phyloP scores from a whole-genome alignment of 2,888 invertebrate genomes.

The Melikaiella ostensackeni region DNA sequence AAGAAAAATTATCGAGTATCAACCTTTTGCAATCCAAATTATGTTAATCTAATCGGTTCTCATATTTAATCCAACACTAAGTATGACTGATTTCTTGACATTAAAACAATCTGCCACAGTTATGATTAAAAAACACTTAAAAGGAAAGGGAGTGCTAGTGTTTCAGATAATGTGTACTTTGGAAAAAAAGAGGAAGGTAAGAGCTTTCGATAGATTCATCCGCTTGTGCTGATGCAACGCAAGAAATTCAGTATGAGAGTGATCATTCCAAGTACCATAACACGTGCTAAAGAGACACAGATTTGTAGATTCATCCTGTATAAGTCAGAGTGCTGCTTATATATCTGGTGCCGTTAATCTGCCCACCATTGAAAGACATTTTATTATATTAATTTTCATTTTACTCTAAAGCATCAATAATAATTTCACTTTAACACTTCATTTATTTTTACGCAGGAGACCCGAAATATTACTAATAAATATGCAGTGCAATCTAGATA shows the following conservation, averaged over 20 bases:
- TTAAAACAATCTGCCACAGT: not conserved
- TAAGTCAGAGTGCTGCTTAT: not conserved
- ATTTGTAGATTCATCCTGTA: conserved; percentile 19
- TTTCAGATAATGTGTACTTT: not conserved
- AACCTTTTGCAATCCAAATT: too few relatives aligned
- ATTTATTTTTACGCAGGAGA: not conserved
- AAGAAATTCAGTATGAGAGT: conserved; percentile 8
- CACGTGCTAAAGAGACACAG: conserved; percentile 3
- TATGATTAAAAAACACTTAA: conserved; percentile 1
- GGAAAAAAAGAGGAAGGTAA: conserved; percentile 1
- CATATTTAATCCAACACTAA: not conserved
- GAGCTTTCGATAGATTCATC: conserved; percentile 2
- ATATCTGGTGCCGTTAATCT: conserved; percentile 11
- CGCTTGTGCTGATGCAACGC: conserved; percentile 13
- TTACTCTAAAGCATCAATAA: not conserved
- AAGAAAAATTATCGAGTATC: too few relatives aligned
- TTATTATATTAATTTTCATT: not conserved
- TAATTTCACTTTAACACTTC: not conserved
- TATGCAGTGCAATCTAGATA: too few relatives aligned
- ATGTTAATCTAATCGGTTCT: too few relatives aligned
- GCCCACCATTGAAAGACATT: not conserved
- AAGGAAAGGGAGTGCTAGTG: conserved; percentile 1
- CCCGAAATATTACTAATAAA: too few relatives aligned
- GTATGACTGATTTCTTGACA: not conserved
- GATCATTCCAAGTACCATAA: conserved; percentile 21